Base-by-base conservation (phyloP, 2,797 vertebrate genomes). In the Gymnodraco acuticeps region DNA sequence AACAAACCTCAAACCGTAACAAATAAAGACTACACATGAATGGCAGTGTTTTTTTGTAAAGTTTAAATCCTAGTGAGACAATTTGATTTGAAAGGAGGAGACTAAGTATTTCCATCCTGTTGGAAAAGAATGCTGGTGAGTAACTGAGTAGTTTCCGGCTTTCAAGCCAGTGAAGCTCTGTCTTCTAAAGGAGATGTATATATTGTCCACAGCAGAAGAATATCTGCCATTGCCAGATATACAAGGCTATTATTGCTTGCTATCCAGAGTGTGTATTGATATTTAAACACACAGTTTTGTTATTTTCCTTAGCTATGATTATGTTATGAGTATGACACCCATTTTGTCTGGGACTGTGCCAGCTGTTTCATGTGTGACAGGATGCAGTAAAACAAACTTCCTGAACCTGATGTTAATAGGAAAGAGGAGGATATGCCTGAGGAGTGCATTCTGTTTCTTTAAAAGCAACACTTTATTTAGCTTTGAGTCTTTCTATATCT, bases 331-430 rank as follows among this genome's bases (percentile, higher is more conserved):
- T 38, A 38, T 83, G 76, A 81, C 56, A 82, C 62, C 64, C 52
- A 46, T 70, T 71, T 64, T 68, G 59, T 69, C 15, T 12, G 31
- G 55, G 27, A n/a, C 70, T 19, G 48, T 48, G 73, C 58, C 78
- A 82, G 65, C 51, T 51, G 48, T 80, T 73, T 73, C 47, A 83
- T 81, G 51, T 11, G 16, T 48, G 59, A 72, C 87, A 89, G 89
- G 92, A 92, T 88, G 86, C 77, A 69, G 77, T 62, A 75, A 82
- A 89, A 79, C 60, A 88, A 89, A 91, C 87, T 76, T 90, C 90
- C 90, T 89, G 83, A 67, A 58, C 66, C 38, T 67, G 63, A 70
- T 68, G 88, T 86, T 75, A 64, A 74, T 45, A 73, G 87, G 74
- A 86, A 85, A 76, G 64, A 73, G 62, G 72, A 70, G 48, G 71